Evolutionary conservation across 1,140 invertebrate species (phyloP).

Genomic region (fruit fly (Drosophila melanogaster)): DNA sequence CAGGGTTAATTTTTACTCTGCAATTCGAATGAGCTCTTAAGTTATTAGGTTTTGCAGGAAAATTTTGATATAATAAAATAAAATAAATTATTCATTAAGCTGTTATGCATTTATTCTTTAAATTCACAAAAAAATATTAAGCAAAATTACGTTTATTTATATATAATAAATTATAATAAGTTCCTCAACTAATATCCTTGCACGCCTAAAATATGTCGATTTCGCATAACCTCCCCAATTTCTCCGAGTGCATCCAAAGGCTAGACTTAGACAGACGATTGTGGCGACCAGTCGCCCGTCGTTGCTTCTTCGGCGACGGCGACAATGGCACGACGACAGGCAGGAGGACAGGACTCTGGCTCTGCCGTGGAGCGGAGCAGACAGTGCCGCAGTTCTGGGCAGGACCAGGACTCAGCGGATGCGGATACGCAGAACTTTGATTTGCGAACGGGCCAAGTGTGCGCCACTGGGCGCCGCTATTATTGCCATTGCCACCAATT

Average conservation of each 20-base stretch:
- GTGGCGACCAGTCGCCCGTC: slow-evolving; percentile 64
- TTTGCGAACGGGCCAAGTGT: slow-evolving; percentile 60
- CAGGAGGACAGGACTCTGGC: slow-evolving; percentile 33
- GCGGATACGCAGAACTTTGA: slow-evolving; percentile 71
- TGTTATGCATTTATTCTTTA: too few species aligned
- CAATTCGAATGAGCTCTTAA: too few species aligned
- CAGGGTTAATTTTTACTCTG: too few species aligned
- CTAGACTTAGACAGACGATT: slow-evolving; percentile 67
- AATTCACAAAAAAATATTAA: too few species aligned
- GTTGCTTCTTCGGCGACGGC: slow-evolving; percentile 51
- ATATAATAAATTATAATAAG: too few species aligned
- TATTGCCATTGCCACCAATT: slow-evolving; percentile 74
- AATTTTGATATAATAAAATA: too few species aligned
- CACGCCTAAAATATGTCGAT: neutral
- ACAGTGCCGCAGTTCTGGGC: slow-evolving; percentile 39
- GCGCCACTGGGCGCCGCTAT: slow-evolving; percentile 70
- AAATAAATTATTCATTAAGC: too few species aligned
- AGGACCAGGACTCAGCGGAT: slow-evolving; percentile 43
- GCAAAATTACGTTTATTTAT: too few species aligned
- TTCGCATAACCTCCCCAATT: neutral
- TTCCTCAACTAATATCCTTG: too few species aligned
- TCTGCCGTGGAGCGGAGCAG: slow-evolving; percentile 15
- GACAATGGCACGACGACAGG: slow-evolving; percentile 55
- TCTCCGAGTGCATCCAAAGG: slow-evolving; percentile 26
- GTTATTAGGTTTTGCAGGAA: too few species aligned